These are phyloP conservation scores for Bicyclus anynana DNA, from an alignment of 1,140 invertebrate genomes.

Conservation along the genomic window DNA sequence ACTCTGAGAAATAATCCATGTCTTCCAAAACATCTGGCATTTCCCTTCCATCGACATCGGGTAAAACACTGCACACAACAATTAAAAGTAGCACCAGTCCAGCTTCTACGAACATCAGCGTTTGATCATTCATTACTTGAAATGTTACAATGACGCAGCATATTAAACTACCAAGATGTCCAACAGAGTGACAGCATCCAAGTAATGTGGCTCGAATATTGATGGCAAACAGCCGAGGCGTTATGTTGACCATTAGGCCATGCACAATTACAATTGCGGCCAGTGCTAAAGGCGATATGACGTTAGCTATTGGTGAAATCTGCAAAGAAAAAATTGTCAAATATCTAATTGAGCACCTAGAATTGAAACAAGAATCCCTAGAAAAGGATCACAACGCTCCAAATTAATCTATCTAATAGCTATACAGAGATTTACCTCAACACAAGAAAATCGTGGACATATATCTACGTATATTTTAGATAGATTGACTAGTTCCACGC, in stretches of 20 bases:
- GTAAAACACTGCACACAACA: constrained; percentile 37
- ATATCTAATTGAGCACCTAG: no score
- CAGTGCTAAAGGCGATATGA: constrained; percentile 39
- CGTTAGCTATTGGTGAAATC: constrained; percentile 23
- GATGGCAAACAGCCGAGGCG: constrained; percentile 52
- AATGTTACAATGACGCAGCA: constrained; percentile 44
- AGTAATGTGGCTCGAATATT: constrained; percentile 50
- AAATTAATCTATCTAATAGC: no score
- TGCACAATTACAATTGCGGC: constrained; percentile 42
- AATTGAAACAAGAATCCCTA: no score
- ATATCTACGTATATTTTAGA: no score
- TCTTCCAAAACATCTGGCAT: constrained; percentile 58
- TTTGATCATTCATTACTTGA: constrained; percentile 26
- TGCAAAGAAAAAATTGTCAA: constrained; percentile 42
- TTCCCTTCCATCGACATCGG: constrained; percentile 58
- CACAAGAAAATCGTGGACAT: no score
- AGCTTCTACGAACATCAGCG: constrained; percentile 30
- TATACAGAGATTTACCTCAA: no score
- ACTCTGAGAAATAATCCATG: constrained; percentile 68
- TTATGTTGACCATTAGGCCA: constrained; percentile 49
- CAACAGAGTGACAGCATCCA: constrained; percentile 51
- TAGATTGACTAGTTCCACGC: no score
- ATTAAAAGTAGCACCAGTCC: constrained; percentile 31
- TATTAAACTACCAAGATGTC: constrained; percentile 50
- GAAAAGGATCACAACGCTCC: no score